Percentiles rank a stretch among this genome's conserved stretches.
Evolutionary conservation across 1,140 invertebrate genomes (phyloP).

Genomic region (Pseudomyrmex gracilis): DNA sequence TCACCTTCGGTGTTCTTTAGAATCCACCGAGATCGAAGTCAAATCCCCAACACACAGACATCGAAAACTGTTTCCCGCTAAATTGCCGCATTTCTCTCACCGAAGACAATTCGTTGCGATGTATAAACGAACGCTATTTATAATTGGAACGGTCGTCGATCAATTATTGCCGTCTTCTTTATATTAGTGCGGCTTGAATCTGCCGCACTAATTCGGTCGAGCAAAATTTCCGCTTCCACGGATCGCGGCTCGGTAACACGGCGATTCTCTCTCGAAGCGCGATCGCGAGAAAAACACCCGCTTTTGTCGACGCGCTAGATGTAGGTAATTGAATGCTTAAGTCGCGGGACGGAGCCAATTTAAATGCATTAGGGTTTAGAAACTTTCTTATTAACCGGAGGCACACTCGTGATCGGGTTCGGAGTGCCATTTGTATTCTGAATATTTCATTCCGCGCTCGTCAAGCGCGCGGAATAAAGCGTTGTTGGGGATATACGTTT

Average conservation of each 20-base stretch:
- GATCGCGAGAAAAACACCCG: slow-evolving; percentile 20
- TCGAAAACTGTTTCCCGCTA: neutral
- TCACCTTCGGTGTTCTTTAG: slow-evolving; percentile 12
- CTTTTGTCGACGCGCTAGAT: slow-evolving; percentile 31
- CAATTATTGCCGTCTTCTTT: slow-evolving; percentile 1
- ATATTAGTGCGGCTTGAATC: neutral
- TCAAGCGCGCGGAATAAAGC: slow-evolving; percentile 17
- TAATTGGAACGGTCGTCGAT: neutral
- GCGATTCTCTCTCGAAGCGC: slow-evolving; percentile 1
- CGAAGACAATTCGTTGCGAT: neutral
- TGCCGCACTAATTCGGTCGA: slow-evolving; percentile 1
- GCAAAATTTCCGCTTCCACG: slow-evolving; percentile 33
- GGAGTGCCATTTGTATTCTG: slow-evolving; percentile 66
- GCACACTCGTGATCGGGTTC: slow-evolving; percentile 64
- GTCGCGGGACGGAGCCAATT: slow-evolving; percentile 52
- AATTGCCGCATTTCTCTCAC: neutral
- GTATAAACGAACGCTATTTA: neutral
- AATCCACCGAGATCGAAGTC: neutral
- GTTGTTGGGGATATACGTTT: neutral
- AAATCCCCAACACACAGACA: neutral
- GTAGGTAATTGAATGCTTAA: slow-evolving; percentile 67
- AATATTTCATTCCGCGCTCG: slow-evolving; percentile 69
- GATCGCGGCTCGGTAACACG: slow-evolving; percentile 10
- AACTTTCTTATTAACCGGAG: slow-evolving; percentile 73
- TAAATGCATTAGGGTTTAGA: slow-evolving; percentile 72